Percentiles rank a stretch among this genome's conserved stretches.
phyloP scores from a whole-genome alignment of 2,797 vertebrate species.

The Leptodactylus fallax region DNA sequence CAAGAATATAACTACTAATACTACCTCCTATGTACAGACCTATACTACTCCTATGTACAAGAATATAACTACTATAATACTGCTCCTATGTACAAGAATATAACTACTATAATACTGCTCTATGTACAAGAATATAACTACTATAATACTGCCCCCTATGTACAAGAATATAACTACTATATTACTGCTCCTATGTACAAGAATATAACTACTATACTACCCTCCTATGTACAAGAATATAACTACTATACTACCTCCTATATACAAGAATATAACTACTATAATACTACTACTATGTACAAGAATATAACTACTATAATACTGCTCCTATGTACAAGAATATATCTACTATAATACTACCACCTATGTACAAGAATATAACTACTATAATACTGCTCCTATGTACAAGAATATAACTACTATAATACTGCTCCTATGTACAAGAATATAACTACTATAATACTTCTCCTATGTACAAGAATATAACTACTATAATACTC shows the following conservation, averaged over 20 bases:
- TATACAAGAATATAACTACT: conserved; percentile 24
- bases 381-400: not conserved
- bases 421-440: not conserved
- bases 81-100: not conserved
- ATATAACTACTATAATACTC: not conserved
- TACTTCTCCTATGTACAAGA: not conserved
- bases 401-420: not conserved
- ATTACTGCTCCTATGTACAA: not conserved
- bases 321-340: not conserved
- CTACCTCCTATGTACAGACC: no score
- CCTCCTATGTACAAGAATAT: conserved; percentile 19
- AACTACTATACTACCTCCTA: conserved; percentile 20
- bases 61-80: conserved; percentile 9
- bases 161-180: conserved; percentile 15
- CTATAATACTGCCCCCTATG: conserved; percentile 1
- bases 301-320: conserved; percentile 24
- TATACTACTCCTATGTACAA: no score
- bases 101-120: conserved; percentile 1
- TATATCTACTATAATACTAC: conserved; percentile 9
- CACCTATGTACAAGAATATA: not conserved
- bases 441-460: conserved; percentile 2
- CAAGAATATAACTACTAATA: conserved; percentile 9
- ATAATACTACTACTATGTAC: not conserved
- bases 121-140: not conserved
- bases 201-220: conserved; percentile 21